Conservation (phyloP, 2,113 vertebrate species). For the Corythornis cristatus region DNA sequence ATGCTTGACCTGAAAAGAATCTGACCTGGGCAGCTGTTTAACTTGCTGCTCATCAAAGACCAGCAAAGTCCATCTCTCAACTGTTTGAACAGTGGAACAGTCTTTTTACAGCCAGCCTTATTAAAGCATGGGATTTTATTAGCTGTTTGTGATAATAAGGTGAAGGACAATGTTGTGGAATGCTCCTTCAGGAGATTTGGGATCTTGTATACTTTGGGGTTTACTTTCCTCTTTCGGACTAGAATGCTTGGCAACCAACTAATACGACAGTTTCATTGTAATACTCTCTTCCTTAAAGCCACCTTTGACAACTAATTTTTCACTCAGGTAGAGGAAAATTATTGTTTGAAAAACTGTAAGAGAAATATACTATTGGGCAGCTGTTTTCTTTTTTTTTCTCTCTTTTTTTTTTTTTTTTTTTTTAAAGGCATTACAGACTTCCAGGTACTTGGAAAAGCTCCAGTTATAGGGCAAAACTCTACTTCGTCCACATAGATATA, state of each 20-base stretch:
- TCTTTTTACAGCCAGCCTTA: conserved; percentile 55
- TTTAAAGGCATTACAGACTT: neutral
- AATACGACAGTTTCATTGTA: conserved; percentile 79
- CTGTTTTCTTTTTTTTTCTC: conserved; percentile 47
- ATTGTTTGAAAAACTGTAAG: conserved; percentile 75
- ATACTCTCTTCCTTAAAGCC: conserved; percentile 79
- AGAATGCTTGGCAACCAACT: conserved; percentile 79
- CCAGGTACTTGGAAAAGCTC: neutral
- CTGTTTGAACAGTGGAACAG: conserved; percentile 53
- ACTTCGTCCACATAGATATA: neutral
- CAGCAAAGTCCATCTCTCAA: conserved; percentile 37
- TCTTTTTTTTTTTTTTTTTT: neutral
- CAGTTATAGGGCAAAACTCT: neutral
- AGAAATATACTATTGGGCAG: conserved; percentile 65
- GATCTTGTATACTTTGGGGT: neutral
- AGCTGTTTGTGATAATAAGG: conserved; percentile 68
- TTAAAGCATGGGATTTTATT: conserved; percentile 75
- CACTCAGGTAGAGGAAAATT: conserved; percentile 65
- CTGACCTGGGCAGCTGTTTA: conserved; percentile 34
- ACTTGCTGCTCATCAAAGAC: conserved; percentile 45
- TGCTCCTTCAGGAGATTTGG: conserved; percentile 52
- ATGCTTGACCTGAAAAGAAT: neutral
- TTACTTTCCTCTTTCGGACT: conserved; percentile 12
- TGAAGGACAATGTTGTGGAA: conserved; percentile 60
- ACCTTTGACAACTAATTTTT: conserved; percentile 81